Conservation (phyloP, 1,140 invertebrate genomes). For the Pygmarrhopalites habei region DNA sequence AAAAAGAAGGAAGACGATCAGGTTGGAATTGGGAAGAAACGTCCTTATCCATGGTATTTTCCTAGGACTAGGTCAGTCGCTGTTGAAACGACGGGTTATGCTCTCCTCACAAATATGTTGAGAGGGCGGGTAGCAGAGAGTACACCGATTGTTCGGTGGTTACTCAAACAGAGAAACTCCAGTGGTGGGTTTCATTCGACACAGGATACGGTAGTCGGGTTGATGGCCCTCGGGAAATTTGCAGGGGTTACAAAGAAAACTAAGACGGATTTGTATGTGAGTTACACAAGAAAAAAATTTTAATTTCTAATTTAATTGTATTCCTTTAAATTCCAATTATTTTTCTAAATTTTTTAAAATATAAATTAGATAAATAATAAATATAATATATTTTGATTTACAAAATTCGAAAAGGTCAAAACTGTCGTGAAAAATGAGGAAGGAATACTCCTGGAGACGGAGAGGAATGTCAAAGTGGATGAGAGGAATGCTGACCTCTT, state of each 20-base stretch:
- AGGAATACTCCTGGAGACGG: too few relatives aligned
- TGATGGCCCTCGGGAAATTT: conserved; percentile 29
- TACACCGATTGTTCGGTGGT: conserved; percentile 72
- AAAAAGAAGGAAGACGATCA: not conserved
- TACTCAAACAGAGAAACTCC: conserved; percentile 70
- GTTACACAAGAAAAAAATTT: too few relatives aligned
- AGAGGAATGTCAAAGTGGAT: too few relatives aligned
- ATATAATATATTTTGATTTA: too few relatives aligned
- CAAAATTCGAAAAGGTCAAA: too few relatives aligned
- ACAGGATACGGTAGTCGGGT: conserved; percentile 46
- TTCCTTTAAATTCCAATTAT: too few relatives aligned
- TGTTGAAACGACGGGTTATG: conserved; percentile 81
- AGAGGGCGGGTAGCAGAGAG: conserved; percentile 52
- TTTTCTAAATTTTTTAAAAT: too few relatives aligned
- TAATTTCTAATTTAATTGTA: too few relatives aligned
- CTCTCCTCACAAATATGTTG: conserved; percentile 49
- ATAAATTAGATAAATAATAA: too few relatives aligned
- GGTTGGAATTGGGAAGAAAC: not conserved
- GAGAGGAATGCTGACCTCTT: not conserved
- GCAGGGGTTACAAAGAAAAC: conserved; percentile 7
- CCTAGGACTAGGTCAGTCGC: conserved; percentile 63
- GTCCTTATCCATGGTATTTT: not conserved
- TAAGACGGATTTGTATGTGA: conserved; percentile 12
- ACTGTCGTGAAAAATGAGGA: too few relatives aligned
- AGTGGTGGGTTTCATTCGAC: conserved; percentile 76